Evolutionary conservation across 2,797 vertebrate genomes (phyloP), one percentile per base, ranked within the genome.

Genomic region (Clarias fuscus): DNA sequence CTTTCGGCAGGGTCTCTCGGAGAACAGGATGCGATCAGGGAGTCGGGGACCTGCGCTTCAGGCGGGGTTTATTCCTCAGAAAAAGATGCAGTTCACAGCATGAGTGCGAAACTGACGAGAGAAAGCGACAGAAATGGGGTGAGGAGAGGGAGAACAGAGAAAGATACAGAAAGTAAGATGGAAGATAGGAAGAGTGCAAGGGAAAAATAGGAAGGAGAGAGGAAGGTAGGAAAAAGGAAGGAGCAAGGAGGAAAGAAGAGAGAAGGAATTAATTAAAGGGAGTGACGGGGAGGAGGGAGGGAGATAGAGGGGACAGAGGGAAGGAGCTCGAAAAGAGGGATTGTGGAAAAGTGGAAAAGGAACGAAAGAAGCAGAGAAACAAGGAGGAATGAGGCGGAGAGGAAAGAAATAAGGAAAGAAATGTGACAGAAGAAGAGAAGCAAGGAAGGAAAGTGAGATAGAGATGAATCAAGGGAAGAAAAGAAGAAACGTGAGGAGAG

Each of bases 1-100:
- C 82, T 88, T 89, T 79, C 83, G 72, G 76, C 82, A 73, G 85
- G 27, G 82, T 83, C 72, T 79, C 24, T 85, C 61, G 27, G 77
- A 86, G 82, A 65, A 73, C 72, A 48, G 76, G 81, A 78, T 80
- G 73, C 27, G 78, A 71, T 73, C 58, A 53, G 80, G 83, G 71
- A 83, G 67, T 68, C 13, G 13, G 33, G 30, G 76, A 33, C 62
- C 82, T 70, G 81, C 24, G 14, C 37, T 24, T 67, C 56, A 27
- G 68, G 33, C 59, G 82, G 64, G 48, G 68, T 68, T 64, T 82
- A 86, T 84, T 30, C 65, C 79, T 30, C 37, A 68, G 53, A 80
- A 64, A 48, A 64, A 64, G 33, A 64, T 64, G 59, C 59, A n/a
- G 4, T n/a, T 43, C 14, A 43, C 37, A 64, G n/a, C 5, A 53